Conservation (phyloP, 1,140 invertebrate species). For the Wasmannia auropunctata region DNA sequence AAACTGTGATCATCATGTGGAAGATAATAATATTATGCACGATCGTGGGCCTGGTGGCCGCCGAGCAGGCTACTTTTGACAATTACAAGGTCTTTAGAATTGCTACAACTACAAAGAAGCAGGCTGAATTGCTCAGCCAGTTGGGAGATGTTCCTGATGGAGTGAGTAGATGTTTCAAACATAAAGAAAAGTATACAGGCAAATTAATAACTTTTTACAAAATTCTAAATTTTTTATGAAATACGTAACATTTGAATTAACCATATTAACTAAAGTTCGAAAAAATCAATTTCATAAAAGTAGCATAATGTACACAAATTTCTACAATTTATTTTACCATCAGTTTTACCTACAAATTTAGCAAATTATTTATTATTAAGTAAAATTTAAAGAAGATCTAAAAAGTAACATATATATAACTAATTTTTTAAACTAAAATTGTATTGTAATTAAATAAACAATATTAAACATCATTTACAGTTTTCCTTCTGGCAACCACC, state of each 20-base stretch:
- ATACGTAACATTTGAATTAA: background rate
- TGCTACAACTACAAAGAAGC: background rate
- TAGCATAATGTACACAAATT: background rate
- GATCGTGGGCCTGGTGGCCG: background rate
- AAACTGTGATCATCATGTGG: slow-evolving; percentile 8
- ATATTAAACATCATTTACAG: background rate
- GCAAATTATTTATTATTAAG: background rate
- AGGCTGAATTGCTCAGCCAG: background rate
- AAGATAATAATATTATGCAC: background rate
- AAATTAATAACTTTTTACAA: background rate
- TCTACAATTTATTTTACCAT: background rate
- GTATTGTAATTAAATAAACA: background rate
- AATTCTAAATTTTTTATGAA: background rate
- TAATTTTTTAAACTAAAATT: background rate
- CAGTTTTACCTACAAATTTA: background rate
- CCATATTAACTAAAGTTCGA: background rate
- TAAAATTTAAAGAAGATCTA: background rate
- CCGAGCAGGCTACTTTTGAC: background rate
- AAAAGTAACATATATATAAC: background rate
- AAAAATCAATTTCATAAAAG: background rate
- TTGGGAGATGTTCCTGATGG: background rate
- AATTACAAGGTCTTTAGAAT: background rate
- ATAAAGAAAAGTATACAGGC: background rate
- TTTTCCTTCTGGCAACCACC: background rate
- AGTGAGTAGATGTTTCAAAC: background rate